Conservation (phyloP, 2,113 vertebrate genomes). For the Cyrtonyx montezumae region DNA sequence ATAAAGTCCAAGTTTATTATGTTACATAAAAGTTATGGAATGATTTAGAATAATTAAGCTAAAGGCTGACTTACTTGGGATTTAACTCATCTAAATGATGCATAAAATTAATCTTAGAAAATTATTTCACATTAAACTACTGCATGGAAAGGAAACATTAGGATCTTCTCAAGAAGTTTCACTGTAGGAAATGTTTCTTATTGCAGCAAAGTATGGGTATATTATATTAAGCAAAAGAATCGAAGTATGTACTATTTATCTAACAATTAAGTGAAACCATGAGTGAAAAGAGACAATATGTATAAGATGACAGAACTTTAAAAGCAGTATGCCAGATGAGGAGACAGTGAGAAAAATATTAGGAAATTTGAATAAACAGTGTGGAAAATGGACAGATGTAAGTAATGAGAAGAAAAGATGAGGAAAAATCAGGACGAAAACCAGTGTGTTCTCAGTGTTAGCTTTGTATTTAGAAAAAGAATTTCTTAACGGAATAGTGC, state of each 20-base stretch:
- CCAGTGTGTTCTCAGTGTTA: background rate
- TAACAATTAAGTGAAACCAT: background rate
- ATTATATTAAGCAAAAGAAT: background rate
- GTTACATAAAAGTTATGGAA: conserved; percentile 76
- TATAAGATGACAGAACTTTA: background rate
- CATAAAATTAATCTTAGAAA: conserved; percentile 70
- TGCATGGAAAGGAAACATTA: background rate
- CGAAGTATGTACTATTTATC: background rate
- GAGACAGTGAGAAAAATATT: background rate
- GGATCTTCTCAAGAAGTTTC: background rate
- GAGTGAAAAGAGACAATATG: background rate
- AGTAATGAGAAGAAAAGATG: background rate
- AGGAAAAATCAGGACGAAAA: background rate
- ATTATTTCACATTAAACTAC: conserved; percentile 24
- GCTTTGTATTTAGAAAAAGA: background rate
- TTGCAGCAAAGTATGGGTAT: background rate
- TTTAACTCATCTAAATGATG: conserved; percentile 54
- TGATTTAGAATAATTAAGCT: conserved; percentile 78
- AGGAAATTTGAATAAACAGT: background rate
- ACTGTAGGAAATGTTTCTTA: background rate
- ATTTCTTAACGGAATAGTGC: background rate
- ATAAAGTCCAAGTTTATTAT: conserved; percentile 77
- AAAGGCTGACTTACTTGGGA: conserved; percentile 53
- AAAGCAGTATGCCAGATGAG: background rate
- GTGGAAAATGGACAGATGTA: background rate